These are phyloP conservation scores for Desmophyllum pertusum DNA, from an alignment of 92 coral and sea anemone genomes.

Conservation along the genomic window DNA sequence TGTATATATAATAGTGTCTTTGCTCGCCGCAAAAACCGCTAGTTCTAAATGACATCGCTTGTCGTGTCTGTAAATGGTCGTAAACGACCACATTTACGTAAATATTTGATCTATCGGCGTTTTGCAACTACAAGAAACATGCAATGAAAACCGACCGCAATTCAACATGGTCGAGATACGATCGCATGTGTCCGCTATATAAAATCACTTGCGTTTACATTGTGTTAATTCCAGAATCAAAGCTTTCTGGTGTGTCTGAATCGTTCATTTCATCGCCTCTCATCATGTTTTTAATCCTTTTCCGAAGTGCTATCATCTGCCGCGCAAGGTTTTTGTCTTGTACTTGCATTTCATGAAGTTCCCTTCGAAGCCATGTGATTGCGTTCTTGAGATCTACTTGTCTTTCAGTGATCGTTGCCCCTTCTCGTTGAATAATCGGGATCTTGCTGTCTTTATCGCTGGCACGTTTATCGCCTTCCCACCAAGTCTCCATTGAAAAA, in stretches of 20 bases:
- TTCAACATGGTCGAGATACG: background rate
- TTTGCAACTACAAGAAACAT: no score
- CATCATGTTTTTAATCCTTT: slow-evolving; percentile 76
- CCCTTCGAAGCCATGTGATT: slow-evolving; percentile 67
- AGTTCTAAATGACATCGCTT: background rate
- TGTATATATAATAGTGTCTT: no score
- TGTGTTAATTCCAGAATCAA: slow-evolving; percentile 17
- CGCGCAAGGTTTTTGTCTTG: slow-evolving; percentile 79
- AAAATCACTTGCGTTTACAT: slow-evolving; percentile 5
- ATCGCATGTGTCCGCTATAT: background rate
- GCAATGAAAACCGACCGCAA: background rate
- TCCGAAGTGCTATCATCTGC: slow-evolving; percentile 72
- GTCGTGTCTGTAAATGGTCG: background rate
- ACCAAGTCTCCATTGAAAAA: slow-evolving; percentile 20
- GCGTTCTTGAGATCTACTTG: slow-evolving; percentile 73
- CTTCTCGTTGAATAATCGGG: slow-evolving; percentile 61
- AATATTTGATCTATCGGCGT: slow-evolving; percentile 28
- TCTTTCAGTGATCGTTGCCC: slow-evolving; percentile 71
- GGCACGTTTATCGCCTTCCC: slow-evolving; percentile 13
- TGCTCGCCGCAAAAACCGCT: slow-evolving; percentile 1
- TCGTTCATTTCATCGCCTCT: slow-evolving; percentile 69
- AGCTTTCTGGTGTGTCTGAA: slow-evolving; percentile 48
- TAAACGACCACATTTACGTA: slow-evolving; percentile 3
- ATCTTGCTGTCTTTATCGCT: slow-evolving; percentile 20
- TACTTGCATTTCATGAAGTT: slow-evolving; percentile 72